Evolutionary conservation across 2,888 invertebrate genomes (phyloP).

Genomic region (Lepidochitona cinerea): DNA sequence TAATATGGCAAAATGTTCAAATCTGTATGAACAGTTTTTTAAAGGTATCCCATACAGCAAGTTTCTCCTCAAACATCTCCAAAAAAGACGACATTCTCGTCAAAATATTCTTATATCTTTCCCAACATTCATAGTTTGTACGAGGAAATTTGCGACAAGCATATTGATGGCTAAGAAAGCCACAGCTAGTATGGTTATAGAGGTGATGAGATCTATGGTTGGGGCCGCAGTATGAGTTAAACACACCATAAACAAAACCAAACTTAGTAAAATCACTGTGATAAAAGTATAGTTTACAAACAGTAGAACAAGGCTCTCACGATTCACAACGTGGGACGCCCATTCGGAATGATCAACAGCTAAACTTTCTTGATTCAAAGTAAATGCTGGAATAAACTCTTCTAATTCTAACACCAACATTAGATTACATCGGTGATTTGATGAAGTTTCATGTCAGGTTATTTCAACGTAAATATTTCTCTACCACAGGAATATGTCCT

Average conservation of each 20-base stretch:
- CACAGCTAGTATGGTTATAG: conserved; percentile 55
- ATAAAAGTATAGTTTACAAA: conserved; percentile 67
- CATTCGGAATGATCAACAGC: conserved; percentile 53
- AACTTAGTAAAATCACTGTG: conserved; percentile 49
- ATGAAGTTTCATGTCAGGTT: too few relatives aligned
- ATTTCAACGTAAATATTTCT: too few relatives aligned
- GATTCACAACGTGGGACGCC: conserved; percentile 54
- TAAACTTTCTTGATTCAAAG: neutral
- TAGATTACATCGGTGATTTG: too few relatives aligned
- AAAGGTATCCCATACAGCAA: neutral
- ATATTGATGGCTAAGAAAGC: conserved; percentile 63
- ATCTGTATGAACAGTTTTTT: neutral
- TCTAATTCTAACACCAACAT: neutral
- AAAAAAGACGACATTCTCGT: neutral
- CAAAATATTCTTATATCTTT: conserved; percentile 38
- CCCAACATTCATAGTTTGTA: conserved; percentile 58
- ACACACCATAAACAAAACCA: conserved; percentile 53
- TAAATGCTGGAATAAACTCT: neutral
- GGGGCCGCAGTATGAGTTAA: conserved; percentile 46
- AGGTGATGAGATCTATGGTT: conserved; percentile 39
- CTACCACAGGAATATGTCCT: too few relatives aligned
- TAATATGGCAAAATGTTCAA: neutral
- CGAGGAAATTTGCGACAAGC: conserved; percentile 62
- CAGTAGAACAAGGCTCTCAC: conserved; percentile 60
- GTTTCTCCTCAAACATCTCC: neutral